These are phyloP conservation scores for Melolontha melolontha DNA, from an alignment of 2,888 invertebrate species.

Conservation along the genomic window DNA sequence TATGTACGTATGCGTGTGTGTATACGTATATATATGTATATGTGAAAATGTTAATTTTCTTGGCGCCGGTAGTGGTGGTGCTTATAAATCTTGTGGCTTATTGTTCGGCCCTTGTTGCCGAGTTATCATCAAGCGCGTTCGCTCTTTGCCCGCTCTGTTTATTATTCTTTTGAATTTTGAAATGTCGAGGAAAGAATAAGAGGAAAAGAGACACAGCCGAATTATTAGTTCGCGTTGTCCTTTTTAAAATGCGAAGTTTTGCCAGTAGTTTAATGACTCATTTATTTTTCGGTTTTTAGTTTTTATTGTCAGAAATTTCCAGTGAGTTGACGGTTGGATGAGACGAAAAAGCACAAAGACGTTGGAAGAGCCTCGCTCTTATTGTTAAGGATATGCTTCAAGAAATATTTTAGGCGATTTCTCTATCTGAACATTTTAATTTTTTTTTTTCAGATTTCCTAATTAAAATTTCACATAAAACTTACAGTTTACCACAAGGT, in stretches of 20 bases:
- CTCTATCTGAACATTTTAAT: background rate
- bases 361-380: background rate
- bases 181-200: slow-evolving; percentile 5
- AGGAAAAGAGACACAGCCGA: slow-evolving; percentile 18
- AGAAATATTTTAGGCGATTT: slow-evolving; percentile 5
- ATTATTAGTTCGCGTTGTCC: slow-evolving; percentile 35
- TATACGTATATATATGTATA: slow-evolving; percentile 11
- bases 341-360: background rate
- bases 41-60: slow-evolving; percentile 44
- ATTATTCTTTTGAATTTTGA: slow-evolving; percentile 37
- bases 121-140: slow-evolving; percentile 21
- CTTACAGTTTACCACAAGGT: too few species aligned
- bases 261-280: slow-evolving; percentile 36
- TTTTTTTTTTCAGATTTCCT: background rate
- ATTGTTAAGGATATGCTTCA: slow-evolving; percentile 16
- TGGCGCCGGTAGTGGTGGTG: slow-evolving; percentile 42
- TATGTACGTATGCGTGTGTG: background rate
- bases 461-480: too few species aligned
- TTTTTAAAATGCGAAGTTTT: slow-evolving; percentile 35
- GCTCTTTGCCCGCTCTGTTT: slow-evolving; percentile 21
- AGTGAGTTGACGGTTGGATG: slow-evolving; percentile 3
- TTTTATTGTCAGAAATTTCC: slow-evolving; percentile 28
- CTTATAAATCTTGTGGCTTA: slow-evolving; percentile 39
- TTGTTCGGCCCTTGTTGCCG: slow-evolving; percentile 34
- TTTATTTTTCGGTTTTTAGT: slow-evolving; percentile 35